Percentiles rank a stretch among this genome's conserved stretches.
phyloP scores from a whole-genome alignment of 1,140 invertebrate genomes.

The Drosophila suzukii region DNA sequence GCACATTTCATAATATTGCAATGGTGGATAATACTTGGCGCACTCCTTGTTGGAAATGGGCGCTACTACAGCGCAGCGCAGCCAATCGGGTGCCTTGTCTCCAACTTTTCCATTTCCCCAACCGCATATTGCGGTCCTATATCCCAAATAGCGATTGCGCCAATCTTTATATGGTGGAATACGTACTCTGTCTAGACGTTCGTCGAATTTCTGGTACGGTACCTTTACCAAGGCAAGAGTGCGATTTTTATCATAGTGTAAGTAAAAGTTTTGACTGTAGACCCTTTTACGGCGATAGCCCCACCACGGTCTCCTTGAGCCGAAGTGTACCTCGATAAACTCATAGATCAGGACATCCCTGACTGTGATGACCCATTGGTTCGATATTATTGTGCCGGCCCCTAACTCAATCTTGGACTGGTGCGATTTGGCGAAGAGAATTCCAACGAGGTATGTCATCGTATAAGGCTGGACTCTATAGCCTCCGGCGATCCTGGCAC shows the following conservation, averaged over 20 bases:
- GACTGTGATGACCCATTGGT: conserved; percentile 2
- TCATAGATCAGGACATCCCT: not conserved
- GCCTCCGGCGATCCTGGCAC: not conserved
- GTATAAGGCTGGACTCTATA: not conserved
- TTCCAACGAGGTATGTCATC: not conserved
- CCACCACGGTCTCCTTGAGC: not conserved
- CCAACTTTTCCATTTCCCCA: not conserved
- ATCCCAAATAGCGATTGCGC: not conserved
- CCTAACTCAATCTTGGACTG: not conserved
- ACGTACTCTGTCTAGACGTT: not conserved
- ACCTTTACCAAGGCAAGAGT: not conserved
- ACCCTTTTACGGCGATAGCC: not conserved
- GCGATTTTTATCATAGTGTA: not conserved
- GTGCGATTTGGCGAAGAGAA: not conserved
- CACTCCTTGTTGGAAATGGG: not conserved
- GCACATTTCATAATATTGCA: not conserved
- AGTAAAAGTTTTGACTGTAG: not conserved
- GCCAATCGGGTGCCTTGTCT: not conserved
- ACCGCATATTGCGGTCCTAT: not conserved
- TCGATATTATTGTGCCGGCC: conserved; percentile 2
- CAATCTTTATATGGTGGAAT: not conserved
- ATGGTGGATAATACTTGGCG: not conserved
- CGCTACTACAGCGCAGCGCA: not conserved
- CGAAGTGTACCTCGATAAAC: not conserved
- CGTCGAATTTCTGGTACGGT: not conserved